Base-by-base conservation (phyloP, 2,888 invertebrate species). In the Brachylomia viminalis region DNA sequence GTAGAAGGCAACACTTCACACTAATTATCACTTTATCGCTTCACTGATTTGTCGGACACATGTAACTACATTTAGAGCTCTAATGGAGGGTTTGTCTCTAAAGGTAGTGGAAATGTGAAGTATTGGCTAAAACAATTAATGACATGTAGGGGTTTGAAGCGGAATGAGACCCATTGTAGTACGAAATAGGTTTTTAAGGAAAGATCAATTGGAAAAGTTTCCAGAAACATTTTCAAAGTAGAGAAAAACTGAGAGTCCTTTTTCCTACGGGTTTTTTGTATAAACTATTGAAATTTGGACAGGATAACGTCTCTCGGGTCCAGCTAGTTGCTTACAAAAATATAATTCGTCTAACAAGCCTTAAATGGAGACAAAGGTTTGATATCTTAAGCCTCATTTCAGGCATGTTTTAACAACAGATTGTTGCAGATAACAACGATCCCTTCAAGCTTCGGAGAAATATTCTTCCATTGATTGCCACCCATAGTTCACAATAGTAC, bases 1-100 rank as follows among this genome's bases (percentile, higher is more conserved):
- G n/a, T 58, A 23, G 74, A 83, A 85, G 74, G 82, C 64, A 71
- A 83, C 62, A 67, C 61, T 74, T 65, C 67, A 69, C 45, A 72
- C 61, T 78, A 69, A 83, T 85, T 77, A 84, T 38, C 30, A 47
- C 61, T 69, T 72, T 56, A 79, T 66, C 23, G 45, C 56, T 38
- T 58, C 38, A 69, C 56, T 58, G 38, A 65, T 54, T 77, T 59
- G 64, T 82, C 38, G 54, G 76, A 33, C 54, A 59, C 11, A 33
- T 23, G 20, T 54, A 59, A 33, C 33, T 59, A 33, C 11, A 20
- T 33, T 33, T 11, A 33, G 20, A 33, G 11, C 33, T 33, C 10
- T 33, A 13, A 10, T 38, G 38, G 38, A 38, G 10, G 8, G 10
- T 42, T 42, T 42, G 42, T 6, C 6, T 42, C 42, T 6, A 42